A percentile compares a stretch with the other conserved stretches of the same genome.
Conservation (phyloP, 2,888 invertebrate species). For the Hymenopus coronatus region DNA sequence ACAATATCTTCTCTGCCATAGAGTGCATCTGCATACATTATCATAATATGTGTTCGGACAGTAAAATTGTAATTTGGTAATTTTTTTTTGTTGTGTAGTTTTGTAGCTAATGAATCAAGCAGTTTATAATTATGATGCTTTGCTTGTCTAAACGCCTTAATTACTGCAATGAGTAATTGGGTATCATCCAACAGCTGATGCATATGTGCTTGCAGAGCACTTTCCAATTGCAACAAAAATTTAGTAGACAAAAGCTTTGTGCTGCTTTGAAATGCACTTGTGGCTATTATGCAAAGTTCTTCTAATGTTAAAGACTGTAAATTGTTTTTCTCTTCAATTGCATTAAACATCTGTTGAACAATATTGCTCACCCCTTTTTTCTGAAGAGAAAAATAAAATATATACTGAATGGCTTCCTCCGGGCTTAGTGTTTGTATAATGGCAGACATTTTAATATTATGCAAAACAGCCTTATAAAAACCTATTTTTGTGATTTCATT, state of each 20-base stretch:
- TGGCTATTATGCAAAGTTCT: conserved; percentile 46
- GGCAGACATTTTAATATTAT: conserved; percentile 35
- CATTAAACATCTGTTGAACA: conserved; percentile 41
- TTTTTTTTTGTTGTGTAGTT: conserved; percentile 44
- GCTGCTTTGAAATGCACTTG: conserved; percentile 46
- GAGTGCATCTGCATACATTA: conserved; percentile 46
- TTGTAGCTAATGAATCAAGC: conserved; percentile 34
- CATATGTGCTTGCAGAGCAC: conserved; percentile 44
- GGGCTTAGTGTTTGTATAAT: background rate
- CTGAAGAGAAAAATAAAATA: conserved; percentile 46
- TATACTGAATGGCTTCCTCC: conserved; percentile 41
- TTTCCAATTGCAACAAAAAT: conserved; percentile 42
- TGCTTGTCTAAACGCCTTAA: conserved; percentile 46
- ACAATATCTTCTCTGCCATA: conserved; percentile 34
- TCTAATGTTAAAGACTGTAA: conserved; percentile 39
- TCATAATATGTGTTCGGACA: conserved; percentile 46
- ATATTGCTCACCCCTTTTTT: conserved; percentile 42
- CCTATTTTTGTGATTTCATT: conserved; percentile 41
- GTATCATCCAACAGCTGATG: conserved; percentile 44
- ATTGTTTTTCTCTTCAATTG: conserved; percentile 8
- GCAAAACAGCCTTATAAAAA: conserved; percentile 42
- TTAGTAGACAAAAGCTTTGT: conserved; percentile 35
- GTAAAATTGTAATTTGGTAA: conserved; percentile 45
- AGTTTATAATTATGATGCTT: conserved; percentile 22
- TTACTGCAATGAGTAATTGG: conserved; percentile 45